Evolutionary conservation across 2,797 vertebrate species (phyloP).

Genomic region (Holocentrus rufus): DNA sequence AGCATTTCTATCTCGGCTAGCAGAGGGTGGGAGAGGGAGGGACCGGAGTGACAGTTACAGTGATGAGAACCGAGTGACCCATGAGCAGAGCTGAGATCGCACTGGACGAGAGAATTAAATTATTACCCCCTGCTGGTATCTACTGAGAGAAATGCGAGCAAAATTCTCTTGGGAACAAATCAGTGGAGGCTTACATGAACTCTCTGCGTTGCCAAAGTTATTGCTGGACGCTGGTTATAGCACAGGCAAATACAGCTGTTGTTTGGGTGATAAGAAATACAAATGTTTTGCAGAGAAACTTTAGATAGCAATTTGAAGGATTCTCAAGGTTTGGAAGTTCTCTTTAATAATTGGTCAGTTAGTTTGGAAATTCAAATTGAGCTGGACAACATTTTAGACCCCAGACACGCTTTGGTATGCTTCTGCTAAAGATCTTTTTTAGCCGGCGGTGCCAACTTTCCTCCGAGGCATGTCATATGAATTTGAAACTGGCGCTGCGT

Average conservation of each 20-base stretch:
- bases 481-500: slow-evolving; percentile 24
- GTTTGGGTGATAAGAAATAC: slow-evolving; percentile 8
- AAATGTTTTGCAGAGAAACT: slow-evolving; percentile 20
- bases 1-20: slow-evolving; percentile 44
- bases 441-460: slow-evolving; percentile 38
- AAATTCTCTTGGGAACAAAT: slow-evolving; percentile 29
- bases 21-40: slow-evolving; percentile 21
- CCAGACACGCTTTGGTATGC: slow-evolving; percentile 37
- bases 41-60: slow-evolving; percentile 13
- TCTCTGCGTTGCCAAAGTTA: neutral
- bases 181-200: neutral
- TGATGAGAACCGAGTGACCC: slow-evolving; percentile 32
- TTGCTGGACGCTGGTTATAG: slow-evolving; percentile 15
- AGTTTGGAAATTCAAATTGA: neutral
- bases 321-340: slow-evolving; percentile 17
- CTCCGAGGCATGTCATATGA: slow-evolving; percentile 34
- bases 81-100: slow-evolving; percentile 21
- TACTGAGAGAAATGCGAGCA: neutral
- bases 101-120: slow-evolving; percentile 27
- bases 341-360: slow-evolving; percentile 15
- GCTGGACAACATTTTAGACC: slow-evolving; percentile 2
- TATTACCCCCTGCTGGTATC: slow-evolving; percentile 10
- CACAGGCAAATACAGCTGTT: slow-evolving; percentile 22
- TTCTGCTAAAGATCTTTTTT: slow-evolving; percentile 34
- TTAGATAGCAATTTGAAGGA: slow-evolving; percentile 17